phyloP scores from a whole-genome alignment of 2,888 invertebrate genomes.

The Torymus texanus region DNA sequence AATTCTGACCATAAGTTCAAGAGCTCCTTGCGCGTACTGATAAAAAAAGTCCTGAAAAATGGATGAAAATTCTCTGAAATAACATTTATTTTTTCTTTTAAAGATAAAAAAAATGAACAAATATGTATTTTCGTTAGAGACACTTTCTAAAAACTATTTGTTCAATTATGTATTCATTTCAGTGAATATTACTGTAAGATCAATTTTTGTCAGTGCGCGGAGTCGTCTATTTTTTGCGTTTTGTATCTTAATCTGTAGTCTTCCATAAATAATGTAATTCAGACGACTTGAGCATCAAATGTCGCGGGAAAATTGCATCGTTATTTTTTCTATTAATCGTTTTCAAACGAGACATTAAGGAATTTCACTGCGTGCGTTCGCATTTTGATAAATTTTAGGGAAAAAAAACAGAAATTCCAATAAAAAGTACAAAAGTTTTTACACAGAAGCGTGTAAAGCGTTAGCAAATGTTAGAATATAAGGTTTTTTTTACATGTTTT shows the following conservation, averaged over 20 bases:
- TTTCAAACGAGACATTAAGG: too few species aligned
- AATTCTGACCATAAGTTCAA: not conserved
- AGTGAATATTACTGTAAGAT: not conserved
- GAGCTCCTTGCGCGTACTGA: constrained; percentile 27
- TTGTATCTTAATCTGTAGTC: not conserved
- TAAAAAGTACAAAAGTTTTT: constrained; percentile 19
- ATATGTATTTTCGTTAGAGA: too few species aligned
- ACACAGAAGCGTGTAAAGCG: not conserved
- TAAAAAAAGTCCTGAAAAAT: constrained; percentile 1
- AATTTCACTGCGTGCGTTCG: too few species aligned
- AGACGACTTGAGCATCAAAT: constrained; percentile 22
- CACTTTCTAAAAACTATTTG: too few species aligned
- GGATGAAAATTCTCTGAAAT: not conserved
- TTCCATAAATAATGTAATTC: not conserved
- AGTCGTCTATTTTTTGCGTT: constrained; percentile 10
- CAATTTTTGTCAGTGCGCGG: constrained; percentile 28
- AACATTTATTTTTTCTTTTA: too few species aligned
- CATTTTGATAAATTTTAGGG: constrained; percentile 4
- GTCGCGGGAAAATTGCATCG: constrained; percentile 37
- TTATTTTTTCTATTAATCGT: not conserved
- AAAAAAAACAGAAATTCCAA: not conserved
- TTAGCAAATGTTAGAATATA: not conserved
- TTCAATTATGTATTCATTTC: not conserved
- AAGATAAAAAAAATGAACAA: too few species aligned
- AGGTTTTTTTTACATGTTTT: not conserved